Base-by-base conservation (phyloP, 2,113 vertebrate species). In the Symphodus melops region DNA sequence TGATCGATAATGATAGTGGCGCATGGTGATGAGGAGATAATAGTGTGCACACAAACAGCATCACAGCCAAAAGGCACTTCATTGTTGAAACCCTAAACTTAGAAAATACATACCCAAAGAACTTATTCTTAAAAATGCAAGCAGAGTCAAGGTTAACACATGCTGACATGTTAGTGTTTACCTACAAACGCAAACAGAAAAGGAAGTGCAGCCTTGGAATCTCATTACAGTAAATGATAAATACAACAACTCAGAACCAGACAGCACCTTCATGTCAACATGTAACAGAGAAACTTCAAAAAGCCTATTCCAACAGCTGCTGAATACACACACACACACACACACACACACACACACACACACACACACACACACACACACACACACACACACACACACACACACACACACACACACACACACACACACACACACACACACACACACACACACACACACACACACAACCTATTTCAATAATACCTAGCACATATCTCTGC, bases 121-220 rank as follows among this genome's bases (percentile, higher is more conserved):
- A 48, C 17, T 1, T 7, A 6, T 19, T 48, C 4, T 49, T 25
- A 1, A 4, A 48, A 10, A 65, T 54, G 14, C 5, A 41, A 19
- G 6, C 36, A 53, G n/a, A 56, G 41, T 70, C 66, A 60, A 53
- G 51, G 67, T 39, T 56, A 51, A 69, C 16, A 25, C 55, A 16
- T 57, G 23, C 21, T 57, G 59, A 69, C 59, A 39, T 21, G 53
- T 33, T 14, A 63, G 36, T 53, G 51, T 61, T 17, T 52, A 33
- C 28, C 59, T 4, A 12, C 54, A 53, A 8, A 68, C 25, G 56
- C 33, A 78, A 16, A 68, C 48, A 39, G 11, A 75, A 12, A 54
- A 16, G 23, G 66, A 59, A 72, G 53, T 37, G 39, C 42, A 76
- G 75, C 81, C 79, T 72, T 77, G 62, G 69, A 84, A 84, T 82